Conservation (phyloP, 2,888 invertebrate genomes). For the Leucophenga montana region DNA sequence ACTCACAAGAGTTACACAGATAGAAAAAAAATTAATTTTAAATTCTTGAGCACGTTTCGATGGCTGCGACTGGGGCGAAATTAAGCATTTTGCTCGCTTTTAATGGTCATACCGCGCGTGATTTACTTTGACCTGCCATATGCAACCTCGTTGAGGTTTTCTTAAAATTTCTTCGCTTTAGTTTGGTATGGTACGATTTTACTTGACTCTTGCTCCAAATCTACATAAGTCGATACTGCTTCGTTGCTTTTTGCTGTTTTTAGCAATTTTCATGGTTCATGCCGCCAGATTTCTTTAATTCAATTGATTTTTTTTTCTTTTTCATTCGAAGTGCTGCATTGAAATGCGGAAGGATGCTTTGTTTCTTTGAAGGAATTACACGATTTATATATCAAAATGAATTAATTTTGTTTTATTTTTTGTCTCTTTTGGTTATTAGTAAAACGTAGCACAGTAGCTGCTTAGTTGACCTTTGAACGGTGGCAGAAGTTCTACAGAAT, state of each 20-base stretch:
- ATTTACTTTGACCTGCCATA: conserved; percentile 62
- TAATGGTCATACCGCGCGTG: conserved; percentile 63
- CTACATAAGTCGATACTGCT: conserved; percentile 58
- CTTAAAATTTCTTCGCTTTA: conserved; percentile 25
- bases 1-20: neutral
- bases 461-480: too few relatives aligned
- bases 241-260: conserved; percentile 28
- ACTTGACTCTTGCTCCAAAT: conserved; percentile 59
- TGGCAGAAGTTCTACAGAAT: too few relatives aligned
- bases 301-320: too few relatives aligned
- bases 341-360: conserved; percentile 15
- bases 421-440: too few relatives aligned
- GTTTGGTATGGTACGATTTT: conserved; percentile 31
- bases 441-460: too few relatives aligned
- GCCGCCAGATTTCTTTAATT: neutral
- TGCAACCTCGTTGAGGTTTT: neutral
- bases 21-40: conserved; percentile 58
- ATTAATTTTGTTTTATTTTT: conserved; percentile 52
- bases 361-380: conserved; percentile 24
- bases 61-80: conserved; percentile 5
- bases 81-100: conserved; percentile 39
- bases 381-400: conserved; percentile 61
- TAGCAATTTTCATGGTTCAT: neutral
- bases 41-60: conserved; percentile 63
- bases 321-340: neutral